Base-by-base conservation (phyloP, 1,140 invertebrate genomes). In the Spodoptera frugiperda region DNA sequence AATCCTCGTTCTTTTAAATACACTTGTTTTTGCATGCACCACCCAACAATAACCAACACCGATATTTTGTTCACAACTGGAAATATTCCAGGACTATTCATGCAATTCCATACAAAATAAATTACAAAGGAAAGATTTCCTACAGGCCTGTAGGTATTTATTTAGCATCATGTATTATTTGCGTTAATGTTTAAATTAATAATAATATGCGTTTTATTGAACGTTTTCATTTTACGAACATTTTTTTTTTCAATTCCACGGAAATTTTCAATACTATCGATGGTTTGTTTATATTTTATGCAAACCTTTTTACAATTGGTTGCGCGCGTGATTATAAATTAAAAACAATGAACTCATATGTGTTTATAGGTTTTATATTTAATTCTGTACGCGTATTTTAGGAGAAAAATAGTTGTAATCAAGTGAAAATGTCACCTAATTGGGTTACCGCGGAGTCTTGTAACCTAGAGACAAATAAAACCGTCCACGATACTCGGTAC, bases 1-100 rank as follows among this genome's bases (percentile, higher is more conserved):
- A 89, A 88, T 30, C 78, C 67, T 25, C 33, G 70, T 53, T 74
- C 21, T 59, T 77, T 51, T 49, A 30, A 8, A 59, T 21, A 25
- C 30, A 73, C 49, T 21, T 51, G 53, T 33, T 71, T 30, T 61
- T 71, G 46, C 57, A 75, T 75, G 57, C 59, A 75, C 15, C 11
- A 12, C n/a, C n/a, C n/a, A n/a, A n/a, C n/a, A 33, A 33, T 17
- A 59, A 21, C 14, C 0, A 33, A 65, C 12, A 65, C 3, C 12
- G 21, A n/a, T 51, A 51, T 51, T 51, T 0, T 51, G n/a, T 51
- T 15, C 12, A 51, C 48, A 51, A 51, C 48, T 5, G 48, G 15
- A 6, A 0, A 21, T 21, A 21, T 11, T 21, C 10, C 12, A 1
- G 8, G 15, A 4, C 3, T 21, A 15, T 59, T 15, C 57, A 59